Conservation (phyloP, 92 coral and sea anemone species). For the Phymanthus crucifer region DNA sequence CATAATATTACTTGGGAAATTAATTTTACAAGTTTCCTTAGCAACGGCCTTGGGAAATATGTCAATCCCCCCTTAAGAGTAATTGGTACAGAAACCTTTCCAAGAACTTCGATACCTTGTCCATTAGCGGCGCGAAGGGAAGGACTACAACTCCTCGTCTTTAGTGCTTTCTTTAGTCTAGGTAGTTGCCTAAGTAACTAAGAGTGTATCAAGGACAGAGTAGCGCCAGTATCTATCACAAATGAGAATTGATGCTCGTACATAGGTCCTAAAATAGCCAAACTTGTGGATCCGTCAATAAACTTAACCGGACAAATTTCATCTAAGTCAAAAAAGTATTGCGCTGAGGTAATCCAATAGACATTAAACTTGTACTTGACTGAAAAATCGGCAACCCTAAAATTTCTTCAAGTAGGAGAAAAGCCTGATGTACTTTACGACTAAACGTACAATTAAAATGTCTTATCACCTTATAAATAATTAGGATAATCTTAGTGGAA, state of each 20-base stretch:
- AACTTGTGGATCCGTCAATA: background rate
- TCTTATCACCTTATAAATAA: background rate
- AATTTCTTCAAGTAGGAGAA: background rate
- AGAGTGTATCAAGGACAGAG: background rate
- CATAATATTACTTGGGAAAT: no score
- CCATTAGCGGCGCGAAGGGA: conserved; percentile 20
- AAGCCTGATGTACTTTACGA: background rate
- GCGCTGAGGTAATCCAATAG: background rate
- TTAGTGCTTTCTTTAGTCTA: conserved; percentile 2
- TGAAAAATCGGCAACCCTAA: background rate
- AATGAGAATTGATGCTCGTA: background rate
- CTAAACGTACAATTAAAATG: no score
- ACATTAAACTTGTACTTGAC: no score
- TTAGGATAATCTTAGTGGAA: background rate
- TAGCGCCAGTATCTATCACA: conserved; percentile 23
- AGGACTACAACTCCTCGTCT: background rate
- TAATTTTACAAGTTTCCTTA: no score
- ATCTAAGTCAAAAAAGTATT: conserved; percentile 17
- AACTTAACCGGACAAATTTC: conserved; percentile 13
- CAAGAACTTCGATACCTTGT: background rate
- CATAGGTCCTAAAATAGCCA: background rate
- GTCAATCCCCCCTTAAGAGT: no score
- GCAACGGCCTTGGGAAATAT: no score
- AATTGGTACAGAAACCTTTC: background rate
- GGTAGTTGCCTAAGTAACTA: background rate